phyloP scores from a whole-genome alignment of 2,113 vertebrate genomes.

The Monopterus albus region DNA sequence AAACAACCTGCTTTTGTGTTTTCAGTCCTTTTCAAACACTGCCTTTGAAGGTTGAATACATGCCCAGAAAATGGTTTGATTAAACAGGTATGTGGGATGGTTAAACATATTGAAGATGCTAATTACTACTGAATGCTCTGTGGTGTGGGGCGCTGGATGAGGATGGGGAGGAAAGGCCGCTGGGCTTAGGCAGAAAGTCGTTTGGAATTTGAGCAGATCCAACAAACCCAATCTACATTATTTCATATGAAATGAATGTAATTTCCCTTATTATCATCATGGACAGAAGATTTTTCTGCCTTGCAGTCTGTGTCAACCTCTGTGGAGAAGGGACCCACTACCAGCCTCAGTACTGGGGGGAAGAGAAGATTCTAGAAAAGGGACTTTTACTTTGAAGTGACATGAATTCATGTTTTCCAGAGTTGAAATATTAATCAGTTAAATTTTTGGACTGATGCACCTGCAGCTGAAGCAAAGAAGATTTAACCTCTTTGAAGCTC shows the following conservation, averaged over 20 bases:
- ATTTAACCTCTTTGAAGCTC: no score
- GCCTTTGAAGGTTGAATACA: slow-evolving; percentile 70
- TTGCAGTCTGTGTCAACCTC: slow-evolving; percentile 10
- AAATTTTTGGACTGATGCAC: background rate
- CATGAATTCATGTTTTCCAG: background rate
- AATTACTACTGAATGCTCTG: slow-evolving; percentile 70
- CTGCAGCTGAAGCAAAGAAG: no score
- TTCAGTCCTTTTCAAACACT: slow-evolving; percentile 60
- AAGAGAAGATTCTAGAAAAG: background rate
- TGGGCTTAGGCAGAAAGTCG: slow-evolving; percentile 46
- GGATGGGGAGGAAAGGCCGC: slow-evolving; percentile 64
- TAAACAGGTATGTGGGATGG: slow-evolving; percentile 76
- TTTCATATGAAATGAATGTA: slow-evolving; percentile 61
- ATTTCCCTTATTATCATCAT: slow-evolving; percentile 39
- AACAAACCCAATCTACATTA: slow-evolving; percentile 61
- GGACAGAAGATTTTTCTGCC: slow-evolving; percentile 23
- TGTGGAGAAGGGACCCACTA: slow-evolving; percentile 1
- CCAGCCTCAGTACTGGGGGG: background rate
- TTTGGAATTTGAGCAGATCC: slow-evolving; percentile 43
- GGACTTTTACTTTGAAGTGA: background rate
- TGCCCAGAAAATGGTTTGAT: slow-evolving; percentile 73
- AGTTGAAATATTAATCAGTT: background rate
- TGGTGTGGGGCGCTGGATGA: slow-evolving; percentile 64
- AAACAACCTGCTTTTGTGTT: slow-evolving; percentile 71
- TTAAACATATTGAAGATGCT: slow-evolving; percentile 74